Evolutionary conservation across 2,888 invertebrate genomes (phyloP).

Genomic region (Tupiocoris notatus): DNA sequence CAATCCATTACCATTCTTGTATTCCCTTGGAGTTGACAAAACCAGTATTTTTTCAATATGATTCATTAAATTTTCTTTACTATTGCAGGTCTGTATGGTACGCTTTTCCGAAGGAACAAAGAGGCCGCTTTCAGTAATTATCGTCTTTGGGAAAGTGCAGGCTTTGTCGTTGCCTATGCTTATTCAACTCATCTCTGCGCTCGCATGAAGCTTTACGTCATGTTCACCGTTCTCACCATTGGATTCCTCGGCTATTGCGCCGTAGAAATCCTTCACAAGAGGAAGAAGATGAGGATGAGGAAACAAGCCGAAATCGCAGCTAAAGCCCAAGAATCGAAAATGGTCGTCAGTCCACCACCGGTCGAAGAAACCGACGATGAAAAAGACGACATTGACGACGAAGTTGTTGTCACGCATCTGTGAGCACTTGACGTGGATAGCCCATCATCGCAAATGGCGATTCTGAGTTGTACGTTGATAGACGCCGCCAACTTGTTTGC

Average conservation of each 20-base stretch:
- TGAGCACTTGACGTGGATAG: neutral
- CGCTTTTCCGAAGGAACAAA: conserved; percentile 81
- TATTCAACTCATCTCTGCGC: conserved; percentile 85
- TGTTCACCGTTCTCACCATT: conserved; percentile 70
- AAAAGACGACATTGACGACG: conserved; percentile 83
- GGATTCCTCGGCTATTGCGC: conserved; percentile 76
- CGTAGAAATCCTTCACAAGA: conserved; percentile 78
- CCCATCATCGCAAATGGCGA: too few species aligned
- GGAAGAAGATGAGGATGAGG: conserved; percentile 76
- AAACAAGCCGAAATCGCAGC: conserved; percentile 69
- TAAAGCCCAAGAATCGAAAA: conserved; percentile 55
- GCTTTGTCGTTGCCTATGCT: conserved; percentile 86
- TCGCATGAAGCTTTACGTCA: conserved; percentile 79
- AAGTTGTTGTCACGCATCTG: conserved; percentile 65
- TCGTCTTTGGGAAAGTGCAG: conserved; percentile 84
- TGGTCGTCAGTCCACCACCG: conserved; percentile 52
- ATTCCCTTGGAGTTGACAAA: too few species aligned
- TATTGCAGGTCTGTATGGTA: conserved; percentile 74
- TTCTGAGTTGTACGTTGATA: neutral
- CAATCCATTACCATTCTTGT: too few species aligned
- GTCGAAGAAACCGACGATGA: conserved; percentile 80
- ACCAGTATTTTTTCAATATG: too few species aligned
- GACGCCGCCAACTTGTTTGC: neutral
- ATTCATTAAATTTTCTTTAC: too few species aligned
- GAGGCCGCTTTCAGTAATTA: conserved; percentile 91